These are phyloP conservation scores for Lochmaea crataegi DNA, from an alignment of 2,888 invertebrate species.

Conservation along the genomic window DNA sequence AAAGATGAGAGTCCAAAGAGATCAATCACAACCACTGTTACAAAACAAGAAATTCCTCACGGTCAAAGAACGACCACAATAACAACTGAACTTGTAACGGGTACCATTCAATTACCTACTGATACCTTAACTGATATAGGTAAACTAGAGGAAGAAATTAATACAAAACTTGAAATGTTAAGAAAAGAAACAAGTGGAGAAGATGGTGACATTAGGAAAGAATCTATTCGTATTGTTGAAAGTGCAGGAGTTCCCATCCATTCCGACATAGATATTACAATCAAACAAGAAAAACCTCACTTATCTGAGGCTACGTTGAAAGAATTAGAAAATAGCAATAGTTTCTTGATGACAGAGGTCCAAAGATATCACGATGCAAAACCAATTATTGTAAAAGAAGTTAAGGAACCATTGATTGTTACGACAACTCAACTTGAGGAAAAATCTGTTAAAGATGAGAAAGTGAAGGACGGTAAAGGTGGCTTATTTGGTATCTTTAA, in stretches of 20 bases:
- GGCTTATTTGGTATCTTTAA: conserved; percentile 42
- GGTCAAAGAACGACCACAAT: conserved; percentile 45
- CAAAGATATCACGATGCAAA: conserved; percentile 45
- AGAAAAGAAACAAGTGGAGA: not conserved
- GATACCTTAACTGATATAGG: conserved; percentile 37
- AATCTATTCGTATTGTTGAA: not conserved
- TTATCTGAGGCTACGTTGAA: conserved; percentile 38
- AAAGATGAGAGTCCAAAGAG: conserved; percentile 37
- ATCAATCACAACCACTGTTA: conserved; percentile 38
- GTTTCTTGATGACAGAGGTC: conserved; percentile 49
- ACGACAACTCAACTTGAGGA: conserved; percentile 8
- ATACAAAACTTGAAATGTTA: conserved; percentile 35
- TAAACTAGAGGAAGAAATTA: conserved; percentile 43
- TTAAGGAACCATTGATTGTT: not conserved
- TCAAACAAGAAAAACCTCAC: not conserved
- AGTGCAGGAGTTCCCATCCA: no score
- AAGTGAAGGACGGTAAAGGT: conserved; percentile 29
- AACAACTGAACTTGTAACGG: conserved; percentile 45
- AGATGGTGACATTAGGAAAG: not conserved
- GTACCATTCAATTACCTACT: conserved; percentile 35
- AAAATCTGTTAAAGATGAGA: conserved; percentile 23
- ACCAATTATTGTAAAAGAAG: no score
- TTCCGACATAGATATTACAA: conserved; percentile 12
- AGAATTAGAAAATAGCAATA: conserved; percentile 43
- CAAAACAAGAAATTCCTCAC: conserved; percentile 39